Base-by-base conservation (phyloP, 2,888 invertebrate genomes). In the Crioceris asparagi region DNA sequence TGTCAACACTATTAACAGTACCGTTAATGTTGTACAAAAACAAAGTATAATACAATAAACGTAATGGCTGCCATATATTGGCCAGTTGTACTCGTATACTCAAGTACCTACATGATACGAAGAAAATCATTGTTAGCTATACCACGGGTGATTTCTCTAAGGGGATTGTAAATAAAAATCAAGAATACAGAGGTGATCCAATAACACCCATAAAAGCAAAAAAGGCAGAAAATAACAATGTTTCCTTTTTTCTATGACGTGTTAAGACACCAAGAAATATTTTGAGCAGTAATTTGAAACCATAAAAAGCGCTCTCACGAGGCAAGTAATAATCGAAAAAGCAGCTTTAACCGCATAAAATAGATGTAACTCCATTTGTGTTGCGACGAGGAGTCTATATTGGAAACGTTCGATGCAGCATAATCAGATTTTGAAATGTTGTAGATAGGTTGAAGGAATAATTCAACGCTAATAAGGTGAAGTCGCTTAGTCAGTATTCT, bases 311-410 rank as follows among this genome's bases (percentile, higher is more conserved):
- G n/a, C n/a, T n/a, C n/a, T n/a, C n/a, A n/a, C n/a, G n/a, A n/a
- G n/a, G n/a, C n/a, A n/a, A n/a, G n/a, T n/a, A n/a, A n/a, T n/a
- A n/a, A n/a, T n/a, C n/a, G n/a, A n/a, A 47, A 50, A 48, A 45
- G 39, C 38, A 29, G 49, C 49, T 49, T 46, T 42, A 47, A 49
- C 49, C 43, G 39, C 38, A 46, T 50, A 47, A 50, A 49, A 49
- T 52, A 53, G 51, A 52, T 49, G 50, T 50, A 49, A 49, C 46
- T 47, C 52, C 50, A 48, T 52, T 48, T 50, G 38, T 40, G 50
- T 44, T 36, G 29, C n/a, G n/a, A n/a, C n/a, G n/a, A n/a, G n/a
- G n/a, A n/a, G n/a, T n/a, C n/a, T n/a, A n/a, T n/a, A n/a, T n/a
- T n/a, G n/a, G n/a, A n/a, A n/a, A n/a, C 37, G 43, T 39, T 38